Evolutionary conservation across 1,140 invertebrate species (phyloP), one percentile per base, ranked within the genome.

Genomic region (Musca vetustissima): DNA sequence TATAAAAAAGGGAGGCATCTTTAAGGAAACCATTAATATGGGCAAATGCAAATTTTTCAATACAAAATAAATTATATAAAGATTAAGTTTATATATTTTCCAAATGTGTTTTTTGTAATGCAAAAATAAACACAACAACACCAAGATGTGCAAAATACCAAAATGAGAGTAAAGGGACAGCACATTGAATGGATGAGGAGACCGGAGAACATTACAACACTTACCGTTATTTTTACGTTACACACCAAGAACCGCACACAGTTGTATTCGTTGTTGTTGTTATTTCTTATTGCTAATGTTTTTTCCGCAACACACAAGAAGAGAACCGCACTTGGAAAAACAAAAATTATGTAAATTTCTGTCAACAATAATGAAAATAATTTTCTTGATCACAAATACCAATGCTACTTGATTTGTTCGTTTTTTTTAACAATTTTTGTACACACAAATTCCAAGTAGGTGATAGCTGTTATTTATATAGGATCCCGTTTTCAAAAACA

Each of bases 221-320:
- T 61, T 43, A 61, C 57, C 57, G 57, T 61, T 61, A 61, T 61
- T 61, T n/a, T 61, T 61, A 61, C 28, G 57, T 43, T 21, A 21
- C 36, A 61, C n/a, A 36, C 6, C 2, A 61, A 25, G 13, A 43
- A 43, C 36, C 36, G 36, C 36, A 43, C 36, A 43, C 36, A 11
- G 36, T 9, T 43, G 36, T 43, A 43, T 8, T 43, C 13, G 36
- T 13, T 43, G 36, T 13, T 43, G 36, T 43, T 43, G 11, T 43
- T 43, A 9, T 32, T 43, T 13, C 6, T 43, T 43, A 9, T 43
- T 43, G 28, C 19, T 2, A 36, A 43, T 57, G 14, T 57, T 57
- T 57, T 57, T 55, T n/a, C 19, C 24, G n/a, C 24, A n/a, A n/a
- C n/a, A 57, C 13, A 61, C n/a, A 61, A 36, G 36, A 61, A 43